Percentiles rank a stretch among this genome's conserved stretches.
phyloP scores from a whole-genome alignment of 2,888 invertebrate genomes.

The Litoditis marina region DNA sequence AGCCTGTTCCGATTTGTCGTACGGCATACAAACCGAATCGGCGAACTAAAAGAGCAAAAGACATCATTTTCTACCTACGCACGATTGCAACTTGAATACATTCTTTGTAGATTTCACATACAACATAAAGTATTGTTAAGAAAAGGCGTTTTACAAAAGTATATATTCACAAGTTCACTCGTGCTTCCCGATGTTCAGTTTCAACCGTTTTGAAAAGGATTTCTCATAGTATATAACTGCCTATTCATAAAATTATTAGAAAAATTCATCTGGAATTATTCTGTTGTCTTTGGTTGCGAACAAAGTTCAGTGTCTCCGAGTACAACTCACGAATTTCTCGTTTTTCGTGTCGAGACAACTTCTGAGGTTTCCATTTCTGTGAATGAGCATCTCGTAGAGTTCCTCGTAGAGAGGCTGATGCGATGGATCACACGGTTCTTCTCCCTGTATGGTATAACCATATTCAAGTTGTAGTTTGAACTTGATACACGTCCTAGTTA shows the following conservation, averaged over 20 bases:
- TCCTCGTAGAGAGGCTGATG: slow-evolving; percentile 34
- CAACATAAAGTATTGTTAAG: neutral
- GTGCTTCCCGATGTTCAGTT: too few relatives aligned
- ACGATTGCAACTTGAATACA: too few relatives aligned
- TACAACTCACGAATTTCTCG: slow-evolving; percentile 33
- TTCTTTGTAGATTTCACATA: neutral
- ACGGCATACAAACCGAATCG: slow-evolving; percentile 40
- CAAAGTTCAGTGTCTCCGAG: too few relatives aligned
- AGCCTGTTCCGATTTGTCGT: slow-evolving; percentile 23
- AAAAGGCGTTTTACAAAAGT: neutral
- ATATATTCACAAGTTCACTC: neutral
- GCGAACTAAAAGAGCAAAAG: slow-evolving; percentile 34
- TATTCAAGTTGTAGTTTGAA: neutral
- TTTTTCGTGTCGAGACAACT: slow-evolving; percentile 37
- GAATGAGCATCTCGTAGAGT: slow-evolving; percentile 41
- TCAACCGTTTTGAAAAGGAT: too few relatives aligned
- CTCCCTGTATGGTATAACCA: slow-evolving; percentile 23
- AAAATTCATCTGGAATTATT: too few relatives aligned
- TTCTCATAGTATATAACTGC: too few relatives aligned
- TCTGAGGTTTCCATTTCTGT: slow-evolving; percentile 37
- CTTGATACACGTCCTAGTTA: too few relatives aligned
- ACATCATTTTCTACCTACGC: too few relatives aligned
- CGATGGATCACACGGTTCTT: slow-evolving; percentile 37
- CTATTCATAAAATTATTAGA: too few relatives aligned
- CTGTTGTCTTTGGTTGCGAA: too few relatives aligned